These are phyloP conservation scores for Erpetoichthys calabaricus DNA, from an alignment of 2,797 vertebrate species.

Conservation along the genomic window DNA sequence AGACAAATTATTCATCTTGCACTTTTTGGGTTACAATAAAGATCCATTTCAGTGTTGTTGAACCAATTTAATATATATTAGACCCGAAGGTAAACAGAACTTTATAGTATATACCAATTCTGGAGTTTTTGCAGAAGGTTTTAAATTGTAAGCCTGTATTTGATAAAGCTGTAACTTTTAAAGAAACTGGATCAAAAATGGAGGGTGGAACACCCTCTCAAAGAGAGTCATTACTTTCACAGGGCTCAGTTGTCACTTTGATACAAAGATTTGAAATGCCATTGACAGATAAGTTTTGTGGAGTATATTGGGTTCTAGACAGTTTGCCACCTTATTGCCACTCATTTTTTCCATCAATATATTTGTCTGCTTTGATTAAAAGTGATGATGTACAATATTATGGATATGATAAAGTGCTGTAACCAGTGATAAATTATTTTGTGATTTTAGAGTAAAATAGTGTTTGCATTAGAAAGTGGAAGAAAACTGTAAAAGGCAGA, in stretches of 20 bases:
- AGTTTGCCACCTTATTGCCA: background rate
- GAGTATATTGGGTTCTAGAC: background rate
- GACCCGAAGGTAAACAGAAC: constrained; percentile 7
- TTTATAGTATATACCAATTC: constrained; percentile 22
- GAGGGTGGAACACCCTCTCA: constrained; percentile 10
- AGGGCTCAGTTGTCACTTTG: background rate
- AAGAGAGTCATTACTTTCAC: constrained; percentile 14
- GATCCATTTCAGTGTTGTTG: constrained; percentile 7
- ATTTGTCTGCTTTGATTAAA: background rate
- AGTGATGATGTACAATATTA: background rate
- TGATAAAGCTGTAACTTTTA: constrained; percentile 12
- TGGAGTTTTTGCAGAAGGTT: constrained; percentile 18
- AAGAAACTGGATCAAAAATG: constrained; percentile 9
- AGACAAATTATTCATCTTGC: constrained; percentile 12
- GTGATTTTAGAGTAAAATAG: background rate
- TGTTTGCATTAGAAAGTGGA: background rate
- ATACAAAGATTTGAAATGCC: background rate
- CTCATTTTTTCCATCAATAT: background rate
- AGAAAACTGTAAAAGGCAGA: constrained; percentile 4
- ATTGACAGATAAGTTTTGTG: background rate
- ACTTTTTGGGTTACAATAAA: constrained; percentile 18
- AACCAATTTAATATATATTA: constrained; percentile 5
- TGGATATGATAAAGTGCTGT: background rate
- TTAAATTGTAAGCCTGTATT: constrained; percentile 16
- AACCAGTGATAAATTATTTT: background rate